Conservation (phyloP, 2,888 invertebrate species). For the Drosophila differens region DNA sequence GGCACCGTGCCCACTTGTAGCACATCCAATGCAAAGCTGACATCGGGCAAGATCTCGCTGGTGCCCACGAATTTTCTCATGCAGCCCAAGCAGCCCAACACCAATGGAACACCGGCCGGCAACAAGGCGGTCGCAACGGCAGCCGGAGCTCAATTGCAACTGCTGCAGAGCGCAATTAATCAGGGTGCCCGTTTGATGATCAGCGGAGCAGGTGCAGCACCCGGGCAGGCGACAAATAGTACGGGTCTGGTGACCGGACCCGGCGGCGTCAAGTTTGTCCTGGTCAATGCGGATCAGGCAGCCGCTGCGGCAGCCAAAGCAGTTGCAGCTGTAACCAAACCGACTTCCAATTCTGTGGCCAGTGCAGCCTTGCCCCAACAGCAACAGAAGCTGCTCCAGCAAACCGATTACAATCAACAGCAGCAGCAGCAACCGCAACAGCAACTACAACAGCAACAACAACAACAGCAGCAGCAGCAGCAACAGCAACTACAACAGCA, state of each 20-base stretch:
- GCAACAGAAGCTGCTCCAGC: conserved; percentile 33
- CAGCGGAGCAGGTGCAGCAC: conserved; percentile 51
- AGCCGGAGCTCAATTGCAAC: conserved; percentile 60
- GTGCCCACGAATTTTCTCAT: conserved; percentile 85
- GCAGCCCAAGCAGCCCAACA: conserved; percentile 73
- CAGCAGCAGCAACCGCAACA: conserved; percentile 35
- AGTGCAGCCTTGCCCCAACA: conserved; percentile 36
- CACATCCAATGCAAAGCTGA: conserved; percentile 31
- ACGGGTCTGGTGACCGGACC: conserved; percentile 74
- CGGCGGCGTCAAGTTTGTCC: conserved; percentile 84
- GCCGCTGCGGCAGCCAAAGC: conserved; percentile 50
- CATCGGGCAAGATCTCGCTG: conserved; percentile 83
- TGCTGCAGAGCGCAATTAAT: conserved; percentile 70
- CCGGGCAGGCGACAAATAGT: conserved; percentile 53
- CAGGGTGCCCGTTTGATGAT: conserved; percentile 74
- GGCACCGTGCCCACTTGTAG: conserved; percentile 46
- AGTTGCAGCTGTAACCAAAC: conserved; percentile 48
- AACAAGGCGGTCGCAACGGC: conserved; percentile 45
- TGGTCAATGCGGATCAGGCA: conserved; percentile 83
- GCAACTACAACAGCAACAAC: conserved; percentile 27
- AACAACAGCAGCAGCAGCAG: conserved; percentile 51
- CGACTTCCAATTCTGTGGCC: conserved; percentile 19
- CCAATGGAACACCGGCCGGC: conserved; percentile 13
- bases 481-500: conserved; percentile 46
- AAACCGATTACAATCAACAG: conserved; percentile 31